Base-by-base conservation (phyloP, 2,797 vertebrate species). In the Rhabdomys pumilio region DNA sequence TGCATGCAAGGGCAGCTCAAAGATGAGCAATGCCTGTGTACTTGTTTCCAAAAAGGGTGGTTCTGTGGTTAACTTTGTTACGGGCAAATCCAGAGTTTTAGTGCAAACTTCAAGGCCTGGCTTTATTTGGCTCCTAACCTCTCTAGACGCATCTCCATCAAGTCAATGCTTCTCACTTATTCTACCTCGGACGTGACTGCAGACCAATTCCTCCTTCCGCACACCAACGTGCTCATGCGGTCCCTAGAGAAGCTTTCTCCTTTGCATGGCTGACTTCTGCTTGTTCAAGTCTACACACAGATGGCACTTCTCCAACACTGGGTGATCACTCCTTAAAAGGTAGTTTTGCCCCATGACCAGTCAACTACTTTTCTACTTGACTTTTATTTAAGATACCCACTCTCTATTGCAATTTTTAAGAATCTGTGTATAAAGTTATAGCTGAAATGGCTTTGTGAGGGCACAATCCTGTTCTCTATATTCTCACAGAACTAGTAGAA, bases 31-130 rank as follows among this genome's bases (percentile, higher is more conserved):
- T 38, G 5, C 34, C 26, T 65, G 20, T 67, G 26, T 24, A 34
- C 55, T 69, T 82, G 90, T 61, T 4, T 61, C 79, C 57, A 31
- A 81, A 84, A 20, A 67, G 72, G 57, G 44, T 34, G 11, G 38
- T 59, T 95, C 88, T 96, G 41, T 50, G 89, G 59, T 86, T 82
- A 63, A 44, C n/a, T 90, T 93, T 14, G 57, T 89, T 57, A 38
- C 11, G 79, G 91, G 92, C 87, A 89, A 88, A 91, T 61, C 59
- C 31, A 88, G 41, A 65, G 17, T 81, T 77, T 83, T 91, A 14
- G 24, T 7, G 26, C 6, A n/a, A 81, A 81, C 3, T 26, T 73
- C 72, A 75, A 72, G 31, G 72, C 47, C 63, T 65, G 55, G 17
- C 0, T 1, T 59, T 77, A 44, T 69, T 79, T 83, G 76, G 81